Evolutionary conservation across 2,888 invertebrate species (phyloP).

Genomic region (Leucophenga montana): DNA sequence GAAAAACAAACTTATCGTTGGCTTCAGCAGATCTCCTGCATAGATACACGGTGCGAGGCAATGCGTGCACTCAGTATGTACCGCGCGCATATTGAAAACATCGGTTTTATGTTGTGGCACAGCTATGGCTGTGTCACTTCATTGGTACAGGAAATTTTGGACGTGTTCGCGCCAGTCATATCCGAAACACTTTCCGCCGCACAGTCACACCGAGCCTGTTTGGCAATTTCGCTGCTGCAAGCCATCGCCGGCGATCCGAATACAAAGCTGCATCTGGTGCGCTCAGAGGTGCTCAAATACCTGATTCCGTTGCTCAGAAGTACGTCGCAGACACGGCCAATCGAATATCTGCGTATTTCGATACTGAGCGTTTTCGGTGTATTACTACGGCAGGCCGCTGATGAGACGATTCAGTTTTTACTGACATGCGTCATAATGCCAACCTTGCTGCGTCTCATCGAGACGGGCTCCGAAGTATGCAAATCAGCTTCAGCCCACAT

Average conservation of each 20-base stretch:
- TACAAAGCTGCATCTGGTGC: conserved; percentile 33
- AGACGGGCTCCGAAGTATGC: conserved; percentile 33
- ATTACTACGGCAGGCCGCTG: conserved; percentile 29
- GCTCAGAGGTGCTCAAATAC: conserved; percentile 34
- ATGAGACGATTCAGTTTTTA: conserved; percentile 33
- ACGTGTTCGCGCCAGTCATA: conserved; percentile 31
- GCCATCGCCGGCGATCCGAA: conserved; percentile 32
- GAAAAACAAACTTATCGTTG: too few relatives aligned
- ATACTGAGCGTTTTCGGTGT: conserved; percentile 37
- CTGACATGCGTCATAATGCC: conserved; percentile 38
- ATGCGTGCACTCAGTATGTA: too few relatives aligned
- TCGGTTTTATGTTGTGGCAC: too few relatives aligned
- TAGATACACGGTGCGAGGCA: too few relatives aligned
- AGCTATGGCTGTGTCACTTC: conserved; percentile 43
- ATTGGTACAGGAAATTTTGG: conserved; percentile 39
- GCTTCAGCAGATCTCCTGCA: too few relatives aligned
- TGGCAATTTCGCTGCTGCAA: conserved; percentile 39
- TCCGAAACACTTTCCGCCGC: conserved; percentile 17
- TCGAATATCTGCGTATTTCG: conserved; percentile 40
- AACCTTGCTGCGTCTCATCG: conserved; percentile 30
- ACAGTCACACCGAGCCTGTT: conserved; percentile 39
- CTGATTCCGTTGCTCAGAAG: conserved; percentile 38
- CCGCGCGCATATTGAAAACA: too few relatives aligned
- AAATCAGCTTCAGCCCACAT: conserved; percentile 35
- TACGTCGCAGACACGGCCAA: conserved; percentile 33